Evolutionary conservation across 2,888 invertebrate species (phyloP), one percentile per base, ranked within the genome.

Genomic region (Venusia cambrica): DNA sequence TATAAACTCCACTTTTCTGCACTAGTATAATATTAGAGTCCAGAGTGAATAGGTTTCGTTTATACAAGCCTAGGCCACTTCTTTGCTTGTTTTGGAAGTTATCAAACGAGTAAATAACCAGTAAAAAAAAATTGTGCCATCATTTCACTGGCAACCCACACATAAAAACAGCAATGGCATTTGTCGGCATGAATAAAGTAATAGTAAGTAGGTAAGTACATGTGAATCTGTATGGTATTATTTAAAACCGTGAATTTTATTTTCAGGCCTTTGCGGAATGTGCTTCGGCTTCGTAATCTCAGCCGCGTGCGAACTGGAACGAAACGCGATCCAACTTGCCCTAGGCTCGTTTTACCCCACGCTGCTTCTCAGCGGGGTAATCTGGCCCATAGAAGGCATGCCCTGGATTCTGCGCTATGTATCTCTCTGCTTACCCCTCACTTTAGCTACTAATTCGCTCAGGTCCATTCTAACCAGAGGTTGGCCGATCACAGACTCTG

Each of bases 351-450:
- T 98, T 87, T 98, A 97, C 81, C 98, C 98, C 8, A 97, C 97
- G 7, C 89, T 98, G 8, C 84, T 98, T 36, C 90, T 97, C 24
- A 96, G 96, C 57, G 97, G 97, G 34, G 97, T 97, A 17, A 96
- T 98, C 64, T 98, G 98, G 98, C 97, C 98, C 38, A 93, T 97
- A 44, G 97, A 98, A 73, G 97, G 97, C 43, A 97, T 98, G 96
- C 97, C 97, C 1, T 89, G 92, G 57, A 89, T 94, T 38, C 84
- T 98, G 14, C 89, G 93, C 53, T 95, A 95, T 74, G 90, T 97
- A 30, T 93, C 96, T 1, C 90, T 94, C 22, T 92, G 93, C 55
- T 89, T 97, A 28, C 97, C 97, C 0, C 81, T 97, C 29, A 97
- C 97, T 0, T 88, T 96, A 69, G 96, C 97, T n/a, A 97, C 97